Conservation (phyloP, 1,140 invertebrate species). For the Bilobella aurantiaca region DNA sequence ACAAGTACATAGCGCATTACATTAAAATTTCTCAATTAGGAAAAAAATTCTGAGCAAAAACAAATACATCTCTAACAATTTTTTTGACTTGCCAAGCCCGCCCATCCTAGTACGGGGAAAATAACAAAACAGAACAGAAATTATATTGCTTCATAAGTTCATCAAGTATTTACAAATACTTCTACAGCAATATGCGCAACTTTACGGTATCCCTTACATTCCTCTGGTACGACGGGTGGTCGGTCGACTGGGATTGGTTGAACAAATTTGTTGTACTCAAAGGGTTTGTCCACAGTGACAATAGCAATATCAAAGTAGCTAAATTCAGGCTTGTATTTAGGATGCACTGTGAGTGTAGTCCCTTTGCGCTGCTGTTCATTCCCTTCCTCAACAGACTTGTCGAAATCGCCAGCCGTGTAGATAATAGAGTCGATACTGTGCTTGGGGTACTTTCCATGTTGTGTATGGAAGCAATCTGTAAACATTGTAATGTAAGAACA, state of each 20-base stretch:
- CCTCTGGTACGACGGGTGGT: background rate
- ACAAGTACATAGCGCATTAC: too few species aligned
- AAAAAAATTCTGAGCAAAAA: too few species aligned
- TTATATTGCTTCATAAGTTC: too few species aligned
- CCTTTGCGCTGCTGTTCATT: background rate
- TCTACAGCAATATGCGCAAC: too few species aligned
- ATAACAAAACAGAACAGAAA: too few species aligned
- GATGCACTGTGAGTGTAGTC: background rate
- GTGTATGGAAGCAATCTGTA: background rate
- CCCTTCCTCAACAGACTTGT: background rate
- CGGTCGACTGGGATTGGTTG: background rate
- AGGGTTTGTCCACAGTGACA: background rate
- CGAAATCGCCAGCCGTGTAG: background rate
- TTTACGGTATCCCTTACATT: too few species aligned
- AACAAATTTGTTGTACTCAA: background rate
- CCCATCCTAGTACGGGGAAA: too few species aligned
- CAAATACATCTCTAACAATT: too few species aligned
- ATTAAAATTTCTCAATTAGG: too few species aligned
- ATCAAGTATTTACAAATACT: too few species aligned
- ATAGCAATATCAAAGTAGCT: background rate
- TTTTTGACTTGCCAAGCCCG: too few species aligned
- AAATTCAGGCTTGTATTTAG: background rate
- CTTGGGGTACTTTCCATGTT: background rate
- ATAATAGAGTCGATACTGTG: background rate
- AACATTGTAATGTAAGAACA: too few species aligned